A percentile compares a stretch with the other conserved stretches of the same genome.
Conservation (phyloP, 2,888 invertebrate species). For the Lepas anatifera region DNA sequence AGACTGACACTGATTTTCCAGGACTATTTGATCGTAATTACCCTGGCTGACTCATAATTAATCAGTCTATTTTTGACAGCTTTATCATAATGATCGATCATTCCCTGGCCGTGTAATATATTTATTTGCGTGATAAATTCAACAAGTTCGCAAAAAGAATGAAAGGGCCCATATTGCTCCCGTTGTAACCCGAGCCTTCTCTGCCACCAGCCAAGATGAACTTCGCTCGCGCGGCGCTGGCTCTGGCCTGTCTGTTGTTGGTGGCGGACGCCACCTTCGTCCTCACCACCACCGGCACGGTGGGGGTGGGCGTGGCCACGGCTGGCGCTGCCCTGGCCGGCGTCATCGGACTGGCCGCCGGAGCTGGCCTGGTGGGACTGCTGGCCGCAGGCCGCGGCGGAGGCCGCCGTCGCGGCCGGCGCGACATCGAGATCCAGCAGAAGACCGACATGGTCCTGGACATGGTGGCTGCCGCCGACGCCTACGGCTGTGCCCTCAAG, state of each 20-base stretch:
- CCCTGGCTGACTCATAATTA: too few relatives aligned
- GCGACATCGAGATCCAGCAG: not conserved
- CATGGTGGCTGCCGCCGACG: constrained; percentile 12
- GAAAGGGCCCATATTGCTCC: too few relatives aligned
- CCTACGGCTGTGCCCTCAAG: constrained; percentile 11
- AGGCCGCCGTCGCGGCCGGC: not conserved
- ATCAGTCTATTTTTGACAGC: too few relatives aligned
- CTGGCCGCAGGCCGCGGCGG: too few relatives aligned
- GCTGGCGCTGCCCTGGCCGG: not conserved
- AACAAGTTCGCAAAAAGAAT: too few relatives aligned
- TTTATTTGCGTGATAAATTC: too few relatives aligned
- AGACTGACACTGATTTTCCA: too few relatives aligned
- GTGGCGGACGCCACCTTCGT: constrained; percentile 4
- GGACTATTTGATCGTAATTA: too few relatives aligned
- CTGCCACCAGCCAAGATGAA: constrained; percentile 10
- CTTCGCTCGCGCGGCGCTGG: not conserved
- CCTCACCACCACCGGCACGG: not conserved
- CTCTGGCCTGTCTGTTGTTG: not conserved
- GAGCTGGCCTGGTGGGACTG: not conserved
- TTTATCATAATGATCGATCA: too few relatives aligned
- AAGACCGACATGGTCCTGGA: constrained; percentile 1
- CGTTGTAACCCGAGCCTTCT: too few relatives aligned
- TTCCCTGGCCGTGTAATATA: too few relatives aligned
- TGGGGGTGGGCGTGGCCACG: not conserved
- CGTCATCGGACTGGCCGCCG: not conserved